Conservation (phyloP, 2,888 invertebrate species). For the Anodontia alba region DNA sequence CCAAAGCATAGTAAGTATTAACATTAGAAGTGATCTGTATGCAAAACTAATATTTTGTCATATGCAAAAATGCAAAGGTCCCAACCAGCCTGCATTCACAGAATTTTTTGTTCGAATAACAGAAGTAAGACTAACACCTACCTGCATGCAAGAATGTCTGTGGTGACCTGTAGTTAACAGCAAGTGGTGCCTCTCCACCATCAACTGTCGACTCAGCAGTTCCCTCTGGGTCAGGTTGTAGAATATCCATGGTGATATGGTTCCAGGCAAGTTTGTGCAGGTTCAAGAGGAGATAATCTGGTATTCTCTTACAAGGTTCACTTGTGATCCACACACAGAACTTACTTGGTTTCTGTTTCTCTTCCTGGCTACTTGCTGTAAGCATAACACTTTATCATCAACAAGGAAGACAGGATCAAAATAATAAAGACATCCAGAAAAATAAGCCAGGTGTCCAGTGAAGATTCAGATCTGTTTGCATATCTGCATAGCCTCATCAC, state of each 20-base stretch:
- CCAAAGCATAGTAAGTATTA: no score
- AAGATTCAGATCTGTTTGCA: no score
- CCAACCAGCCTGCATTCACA: no score
- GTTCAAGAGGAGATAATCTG: conserved; percentile 73
- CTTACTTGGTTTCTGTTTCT: conserved; percentile 67
- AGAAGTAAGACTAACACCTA: no score
- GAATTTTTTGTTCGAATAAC: no score
- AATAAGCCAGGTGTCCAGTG: no score
- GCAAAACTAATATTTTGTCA: no score
- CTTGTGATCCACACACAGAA: conserved; percentile 81
- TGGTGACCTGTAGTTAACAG: conserved; percentile 60
- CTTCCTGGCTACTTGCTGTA: conserved; percentile 67
- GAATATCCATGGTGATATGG: conserved; percentile 66
- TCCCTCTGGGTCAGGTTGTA: conserved; percentile 38
- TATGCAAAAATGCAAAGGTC: no score
- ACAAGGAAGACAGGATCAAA: no score
- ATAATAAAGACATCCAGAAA: no score
- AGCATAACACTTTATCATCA: background rate
- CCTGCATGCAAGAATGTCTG: conserved; percentile 68
- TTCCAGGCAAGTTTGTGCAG: conserved; percentile 79
- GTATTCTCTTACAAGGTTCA: conserved; percentile 72
- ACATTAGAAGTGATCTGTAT: no score
- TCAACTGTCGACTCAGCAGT: conserved; percentile 43
- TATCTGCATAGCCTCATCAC: no score
- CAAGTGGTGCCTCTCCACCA: conserved; percentile 55